These are phyloP conservation scores for Bagarius yarrelli DNA, from an alignment of 2,113 vertebrate species.

Conservation along the genomic window DNA sequence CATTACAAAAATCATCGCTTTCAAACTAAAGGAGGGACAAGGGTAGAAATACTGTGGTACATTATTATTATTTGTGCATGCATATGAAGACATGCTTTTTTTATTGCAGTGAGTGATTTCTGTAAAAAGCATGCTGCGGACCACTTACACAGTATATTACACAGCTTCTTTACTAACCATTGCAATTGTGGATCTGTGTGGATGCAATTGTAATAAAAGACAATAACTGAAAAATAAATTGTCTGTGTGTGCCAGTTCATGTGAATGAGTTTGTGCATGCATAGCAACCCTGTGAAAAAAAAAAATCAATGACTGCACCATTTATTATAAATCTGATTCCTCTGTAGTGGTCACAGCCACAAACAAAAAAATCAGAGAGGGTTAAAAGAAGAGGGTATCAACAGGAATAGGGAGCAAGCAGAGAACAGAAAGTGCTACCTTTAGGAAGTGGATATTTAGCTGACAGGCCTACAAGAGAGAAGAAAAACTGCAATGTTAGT, in stretches of 20 bases:
- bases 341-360: conserved; percentile 66
- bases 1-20: background rate
- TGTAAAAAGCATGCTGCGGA: conserved; percentile 56
- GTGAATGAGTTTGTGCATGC: conserved; percentile 9
- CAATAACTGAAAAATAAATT: background rate
- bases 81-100: conserved; percentile 55
- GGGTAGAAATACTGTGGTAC: conserved; percentile 9
- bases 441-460: conserved; percentile 80
- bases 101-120: conserved; percentile 51
- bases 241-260: conserved; percentile 29
- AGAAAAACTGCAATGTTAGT: conserved; percentile 64
- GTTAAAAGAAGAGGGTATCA: conserved; percentile 10
- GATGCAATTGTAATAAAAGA: background rate
- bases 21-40: background rate
- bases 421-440: conserved; percentile 74
- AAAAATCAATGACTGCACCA: conserved; percentile 50
- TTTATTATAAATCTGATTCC: conserved; percentile 73
- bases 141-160: conserved; percentile 51
- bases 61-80: conserved; percentile 35
- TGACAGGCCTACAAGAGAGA: conserved; percentile 78
- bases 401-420: conserved; percentile 49
- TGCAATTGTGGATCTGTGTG: conserved; percentile 45
- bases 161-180: conserved; percentile 70
- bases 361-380: conserved; percentile 62
- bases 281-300: conserved; percentile 39